Percentiles rank a stretch among this genome's conserved stretches.
phyloP scores from a whole-genome alignment of 2,888 invertebrate genomes.

The Loripinus fragilis region DNA sequence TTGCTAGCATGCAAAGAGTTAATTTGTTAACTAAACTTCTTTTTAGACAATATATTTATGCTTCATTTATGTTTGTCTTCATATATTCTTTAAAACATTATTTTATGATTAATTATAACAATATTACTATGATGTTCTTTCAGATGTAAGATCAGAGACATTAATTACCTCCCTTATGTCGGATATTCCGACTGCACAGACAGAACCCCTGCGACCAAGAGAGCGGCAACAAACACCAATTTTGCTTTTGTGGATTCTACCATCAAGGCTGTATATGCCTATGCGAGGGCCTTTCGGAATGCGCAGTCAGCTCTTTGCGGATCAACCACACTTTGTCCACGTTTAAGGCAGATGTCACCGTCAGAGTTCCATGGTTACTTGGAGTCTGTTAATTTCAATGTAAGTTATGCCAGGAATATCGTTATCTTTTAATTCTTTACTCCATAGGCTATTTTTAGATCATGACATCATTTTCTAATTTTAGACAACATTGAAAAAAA shows the following conservation, averaged over 20 bases:
- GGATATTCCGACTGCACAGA: constrained; percentile 54
- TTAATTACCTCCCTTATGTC: constrained; percentile 65
- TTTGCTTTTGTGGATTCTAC: constrained; percentile 68
- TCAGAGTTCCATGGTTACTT: constrained; percentile 70
- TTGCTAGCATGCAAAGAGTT: no score
- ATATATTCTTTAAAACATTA: no score
- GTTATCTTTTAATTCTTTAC: no score
- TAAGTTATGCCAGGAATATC: constrained; percentile 36
- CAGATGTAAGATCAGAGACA: constrained; percentile 50
- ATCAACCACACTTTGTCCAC: constrained; percentile 52
- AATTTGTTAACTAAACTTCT: no score
- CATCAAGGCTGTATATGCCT: constrained; percentile 76
- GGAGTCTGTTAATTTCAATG: constrained; percentile 63
- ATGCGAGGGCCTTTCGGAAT: constrained; percentile 70
- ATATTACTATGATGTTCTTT: no score
- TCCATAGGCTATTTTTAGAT: no score
- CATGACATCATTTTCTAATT: no score
- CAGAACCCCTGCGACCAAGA: constrained; percentile 35
- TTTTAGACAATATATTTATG: no score
- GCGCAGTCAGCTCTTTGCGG: constrained; percentile 67
- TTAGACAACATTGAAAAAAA: no score
- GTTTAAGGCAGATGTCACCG: constrained; percentile 62
- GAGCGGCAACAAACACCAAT: constrained; percentile 43
- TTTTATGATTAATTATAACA: no score
- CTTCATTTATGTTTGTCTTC: no score